Percentiles rank a stretch among this genome's conserved stretches.
phyloP scores from a whole-genome alignment of 2,797 vertebrate species.

The Podargus strigoides region DNA sequence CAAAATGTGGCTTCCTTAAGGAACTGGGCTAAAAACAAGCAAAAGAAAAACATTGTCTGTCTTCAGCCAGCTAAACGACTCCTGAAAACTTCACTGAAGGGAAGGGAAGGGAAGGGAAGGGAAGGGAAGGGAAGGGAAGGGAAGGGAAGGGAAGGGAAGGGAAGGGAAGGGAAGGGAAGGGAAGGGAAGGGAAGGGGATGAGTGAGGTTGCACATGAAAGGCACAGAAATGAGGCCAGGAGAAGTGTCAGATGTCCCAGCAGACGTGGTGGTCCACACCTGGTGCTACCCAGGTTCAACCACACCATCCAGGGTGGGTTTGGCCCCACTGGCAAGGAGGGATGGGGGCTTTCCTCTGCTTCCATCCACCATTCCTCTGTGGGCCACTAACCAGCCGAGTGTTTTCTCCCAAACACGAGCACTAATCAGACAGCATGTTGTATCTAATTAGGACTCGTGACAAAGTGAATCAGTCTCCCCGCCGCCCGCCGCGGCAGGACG shows the following conservation, averaged over 20 bases:
- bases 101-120: neutral
- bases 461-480: neutral
- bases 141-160: neutral
- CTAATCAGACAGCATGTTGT: neutral
- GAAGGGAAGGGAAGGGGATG: neutral
- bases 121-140: neutral
- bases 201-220: neutral
- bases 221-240: neutral
- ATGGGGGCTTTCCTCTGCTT: neutral
- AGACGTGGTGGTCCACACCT: neutral
- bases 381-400: neutral
- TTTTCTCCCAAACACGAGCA: neutral
- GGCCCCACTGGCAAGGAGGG: neutral
- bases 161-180: neutral
- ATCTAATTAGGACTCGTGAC: neutral
- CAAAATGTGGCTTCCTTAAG: neutral
- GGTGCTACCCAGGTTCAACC: neutral
- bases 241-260: neutral
- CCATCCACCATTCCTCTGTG: fast-evolving
- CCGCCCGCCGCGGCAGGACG: neutral
- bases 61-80: neutral
- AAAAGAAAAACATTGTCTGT: neutral
- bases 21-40: neutral
- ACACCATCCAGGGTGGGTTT: fast-evolving
- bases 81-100: neutral